Evolutionary conservation across 2,113 vertebrate genomes (phyloP).

Genomic region (Syngnathus floridae): DNA sequence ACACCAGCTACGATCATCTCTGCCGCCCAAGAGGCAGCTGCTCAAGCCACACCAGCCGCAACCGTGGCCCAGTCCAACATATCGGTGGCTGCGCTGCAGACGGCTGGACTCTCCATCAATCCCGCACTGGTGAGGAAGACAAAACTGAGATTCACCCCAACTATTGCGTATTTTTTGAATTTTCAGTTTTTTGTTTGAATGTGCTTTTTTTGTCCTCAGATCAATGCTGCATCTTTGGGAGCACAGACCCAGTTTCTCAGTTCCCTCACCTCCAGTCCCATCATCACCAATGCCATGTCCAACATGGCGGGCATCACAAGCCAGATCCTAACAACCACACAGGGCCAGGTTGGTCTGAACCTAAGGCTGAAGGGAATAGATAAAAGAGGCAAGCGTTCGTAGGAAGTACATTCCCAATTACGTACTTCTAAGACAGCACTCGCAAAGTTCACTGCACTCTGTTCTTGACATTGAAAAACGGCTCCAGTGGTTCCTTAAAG

Average conservation of each 20-base stretch:
- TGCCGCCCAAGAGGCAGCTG: slow-evolving; percentile 47
- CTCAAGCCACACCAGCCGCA: slow-evolving; percentile 49
- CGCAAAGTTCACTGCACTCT: too few relatives aligned
- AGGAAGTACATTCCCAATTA: too few relatives aligned
- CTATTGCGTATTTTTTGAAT: background rate
- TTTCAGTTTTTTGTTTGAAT: background rate
- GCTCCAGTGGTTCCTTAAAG: too few relatives aligned
- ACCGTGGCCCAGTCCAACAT: slow-evolving; percentile 66
- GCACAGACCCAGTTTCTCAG: slow-evolving; percentile 87
- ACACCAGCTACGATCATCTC: slow-evolving; percentile 64
- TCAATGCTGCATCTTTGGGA: slow-evolving; percentile 82
- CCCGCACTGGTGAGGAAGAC: slow-evolving; percentile 83
- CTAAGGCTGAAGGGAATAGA: background rate
- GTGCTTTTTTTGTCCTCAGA: slow-evolving; percentile 58
- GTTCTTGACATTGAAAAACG: too few relatives aligned
- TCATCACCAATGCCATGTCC: slow-evolving; percentile 82
- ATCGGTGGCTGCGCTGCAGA: slow-evolving; percentile 79
- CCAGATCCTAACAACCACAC: slow-evolving; percentile 89
- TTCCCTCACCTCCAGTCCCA: slow-evolving; percentile 82
- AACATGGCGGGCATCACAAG: slow-evolving; percentile 83
- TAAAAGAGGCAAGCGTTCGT: too few relatives aligned
- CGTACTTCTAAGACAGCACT: too few relatives aligned
- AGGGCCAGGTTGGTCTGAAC: slow-evolving; percentile 81
- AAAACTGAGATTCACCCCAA: slow-evolving; percentile 54
- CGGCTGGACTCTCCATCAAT: slow-evolving; percentile 85